Evolutionary conservation across 2,888 invertebrate genomes (phyloP), one percentile per base, ranked within the genome.

Genomic region (Muscina levida): DNA sequence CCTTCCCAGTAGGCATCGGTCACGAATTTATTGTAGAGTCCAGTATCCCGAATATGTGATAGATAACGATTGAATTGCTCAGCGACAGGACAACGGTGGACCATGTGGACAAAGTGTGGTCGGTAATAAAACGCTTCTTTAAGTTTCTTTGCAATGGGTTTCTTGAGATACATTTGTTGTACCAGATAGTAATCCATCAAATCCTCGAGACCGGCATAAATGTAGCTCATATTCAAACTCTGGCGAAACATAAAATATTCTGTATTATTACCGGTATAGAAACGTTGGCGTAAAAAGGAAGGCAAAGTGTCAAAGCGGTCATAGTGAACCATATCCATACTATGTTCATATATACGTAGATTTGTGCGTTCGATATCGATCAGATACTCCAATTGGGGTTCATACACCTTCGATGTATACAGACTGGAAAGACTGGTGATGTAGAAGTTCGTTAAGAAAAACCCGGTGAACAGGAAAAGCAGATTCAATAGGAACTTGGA

Each of bases 361-460:
- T 84, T 53, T 1, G 84, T 84, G 19, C 70, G 79, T 2, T 72
- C 78, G 17, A 87, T 77, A 39, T 87, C 86, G 8, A 82, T 82
- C 31, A 87, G 83, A 11, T 65, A 79, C 26, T 82, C 77, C 11
- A 87, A 51, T 46, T 86, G 84, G 24, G 72, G 84, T 48, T 84
- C 86, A 46, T 84, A 86, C 2, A 87, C 80, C 0, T 84, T 84
- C 0, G 85, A 83, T 0, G 86, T 84, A 57, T 84, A 70, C 70
- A 84, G 84, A 65, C 84, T 85, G 0, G 84, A 84, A 0, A 87
- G 80, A 57, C 82, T 76, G 0, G 84, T 84, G 66, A 83, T 51
- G 24, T 87, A 87, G 1, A 84, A 62, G 66, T 85, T 87, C 22
- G 87, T 87, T 0, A 86, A 17, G 42, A 85, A 77, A 1, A 87